phyloP scores from a whole-genome alignment of 1,140 invertebrate genomes.

The Diprion similis region DNA sequence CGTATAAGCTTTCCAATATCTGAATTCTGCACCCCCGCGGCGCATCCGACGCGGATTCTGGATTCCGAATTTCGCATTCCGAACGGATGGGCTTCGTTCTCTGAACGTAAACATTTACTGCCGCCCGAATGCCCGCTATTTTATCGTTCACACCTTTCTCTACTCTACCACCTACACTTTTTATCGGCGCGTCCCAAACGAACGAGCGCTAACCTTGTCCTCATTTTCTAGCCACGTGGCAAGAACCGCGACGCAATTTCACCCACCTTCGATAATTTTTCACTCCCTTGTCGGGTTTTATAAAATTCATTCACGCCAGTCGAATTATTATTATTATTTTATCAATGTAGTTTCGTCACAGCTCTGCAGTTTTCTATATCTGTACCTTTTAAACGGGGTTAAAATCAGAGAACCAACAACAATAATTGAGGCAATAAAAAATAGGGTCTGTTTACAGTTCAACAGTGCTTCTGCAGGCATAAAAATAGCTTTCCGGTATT shows the following conservation, averaged over 20 bases:
- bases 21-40: too few species aligned
- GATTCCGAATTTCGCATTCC: neutral
- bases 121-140: neutral
- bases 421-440: too few species aligned
- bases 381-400: too few species aligned
- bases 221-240: neutral
- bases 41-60: neutral
- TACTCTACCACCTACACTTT: neutral
- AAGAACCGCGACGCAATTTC: neutral
- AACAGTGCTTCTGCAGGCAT: too few species aligned
- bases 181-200: neutral
- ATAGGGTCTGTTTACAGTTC: neutral
- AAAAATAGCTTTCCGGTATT: too few species aligned
- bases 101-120: slow-evolving; percentile 1
- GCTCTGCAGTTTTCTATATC: too few species aligned
- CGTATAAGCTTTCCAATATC: too few species aligned
- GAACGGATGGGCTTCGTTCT: neutral
- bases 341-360: too few species aligned
- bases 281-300: neutral
- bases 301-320: too few species aligned
- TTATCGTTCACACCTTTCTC: neutral
- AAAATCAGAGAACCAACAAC: too few species aligned
- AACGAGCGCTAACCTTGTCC: neutral
- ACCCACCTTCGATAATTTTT: neutral
- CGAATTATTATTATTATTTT: too few species aligned